These are phyloP conservation scores for Stomatorhinus ivindoensis DNA, from an alignment of 2,113 vertebrate species.

Conservation along the genomic window DNA sequence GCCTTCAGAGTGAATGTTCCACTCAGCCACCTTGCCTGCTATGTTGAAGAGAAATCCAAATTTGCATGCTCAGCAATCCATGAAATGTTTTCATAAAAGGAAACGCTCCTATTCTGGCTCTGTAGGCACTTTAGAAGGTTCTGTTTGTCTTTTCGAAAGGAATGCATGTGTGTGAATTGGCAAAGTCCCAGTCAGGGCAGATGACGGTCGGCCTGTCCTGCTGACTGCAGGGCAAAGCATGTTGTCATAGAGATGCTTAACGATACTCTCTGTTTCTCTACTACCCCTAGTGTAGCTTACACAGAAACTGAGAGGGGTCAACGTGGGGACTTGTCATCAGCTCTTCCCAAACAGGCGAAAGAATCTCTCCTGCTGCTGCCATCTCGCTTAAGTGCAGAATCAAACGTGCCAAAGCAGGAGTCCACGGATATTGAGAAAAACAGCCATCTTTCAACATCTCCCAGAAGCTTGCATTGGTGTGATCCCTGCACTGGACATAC, in stretches of 20 bases:
- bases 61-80: conserved; percentile 42
- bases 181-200: conserved; percentile 11
- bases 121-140: conserved; percentile 46
- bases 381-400: conserved; percentile 79
- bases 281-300: conserved; percentile 98
- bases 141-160: conserved; percentile 41
- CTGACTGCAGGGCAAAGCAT: conserved; percentile 29
- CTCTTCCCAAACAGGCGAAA: conserved; percentile 77
- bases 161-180: conserved; percentile 24
- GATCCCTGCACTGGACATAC: conserved; percentile 68
- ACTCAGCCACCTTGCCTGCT: conserved; percentile 60
- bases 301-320: conserved; percentile 83
- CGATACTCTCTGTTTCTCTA: conserved; percentile 79
- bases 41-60: conserved; percentile 58
- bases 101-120: conserved; percentile 56
- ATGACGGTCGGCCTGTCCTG: conserved; percentile 19
- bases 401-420: conserved; percentile 78
- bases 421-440: conserved; percentile 70
- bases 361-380: conserved; percentile 66
- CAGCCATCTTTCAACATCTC: conserved; percentile 62
- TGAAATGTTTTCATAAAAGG: conserved; percentile 45
- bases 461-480: conserved; percentile 62
- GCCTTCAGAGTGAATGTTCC: conserved; percentile 37
- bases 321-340: conserved; percentile 78
- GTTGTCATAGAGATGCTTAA: conserved; percentile 72